These are phyloP conservation scores for Trissolcus japonicus DNA, from an alignment of 2,888 invertebrate species.

Conservation along the genomic window DNA sequence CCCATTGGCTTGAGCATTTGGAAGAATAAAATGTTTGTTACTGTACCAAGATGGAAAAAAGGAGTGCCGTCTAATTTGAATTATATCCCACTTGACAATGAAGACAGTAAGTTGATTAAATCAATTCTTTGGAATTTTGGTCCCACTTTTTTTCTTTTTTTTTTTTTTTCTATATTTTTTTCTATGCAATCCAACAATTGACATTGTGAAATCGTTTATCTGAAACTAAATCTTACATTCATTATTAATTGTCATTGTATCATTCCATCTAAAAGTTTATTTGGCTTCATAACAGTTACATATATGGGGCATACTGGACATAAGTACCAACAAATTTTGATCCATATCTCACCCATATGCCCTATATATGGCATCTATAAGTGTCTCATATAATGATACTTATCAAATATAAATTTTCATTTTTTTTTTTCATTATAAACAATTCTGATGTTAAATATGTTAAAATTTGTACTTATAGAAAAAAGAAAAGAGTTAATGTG, in stretches of 20 bases:
- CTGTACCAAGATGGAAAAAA: constrained; percentile 82
- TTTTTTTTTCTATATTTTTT: too few relatives aligned
- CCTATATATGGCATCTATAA: too few relatives aligned
- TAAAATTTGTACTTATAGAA: neutral
- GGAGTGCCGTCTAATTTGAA: constrained; percentile 82
- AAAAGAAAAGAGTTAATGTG: too few relatives aligned
- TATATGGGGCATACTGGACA: neutral
- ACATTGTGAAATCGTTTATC: too few relatives aligned
- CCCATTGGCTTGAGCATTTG: constrained; percentile 83
- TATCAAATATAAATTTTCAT: neutral
- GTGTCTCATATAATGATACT: too few relatives aligned
- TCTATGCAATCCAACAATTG: too few relatives aligned
- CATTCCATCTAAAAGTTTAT: neutral
- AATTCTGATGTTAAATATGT: constrained; percentile 5
- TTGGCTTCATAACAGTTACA: too few relatives aligned
- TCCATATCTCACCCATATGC: too few relatives aligned
- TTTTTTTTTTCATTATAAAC: constrained; percentile 6
- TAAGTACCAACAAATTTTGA: neutral
- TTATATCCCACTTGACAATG: constrained; percentile 76
- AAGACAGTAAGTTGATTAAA: constrained; percentile 39
- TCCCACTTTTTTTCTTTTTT: too few relatives aligned
- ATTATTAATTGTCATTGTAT: neutral
- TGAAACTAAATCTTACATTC: too few relatives aligned
- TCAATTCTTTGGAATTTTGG: too few relatives aligned
- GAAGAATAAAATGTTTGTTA: constrained; percentile 82